Base-by-base conservation (phyloP, 2,797 vertebrate genomes). In the Scolopax bukidnonensis region DNA sequence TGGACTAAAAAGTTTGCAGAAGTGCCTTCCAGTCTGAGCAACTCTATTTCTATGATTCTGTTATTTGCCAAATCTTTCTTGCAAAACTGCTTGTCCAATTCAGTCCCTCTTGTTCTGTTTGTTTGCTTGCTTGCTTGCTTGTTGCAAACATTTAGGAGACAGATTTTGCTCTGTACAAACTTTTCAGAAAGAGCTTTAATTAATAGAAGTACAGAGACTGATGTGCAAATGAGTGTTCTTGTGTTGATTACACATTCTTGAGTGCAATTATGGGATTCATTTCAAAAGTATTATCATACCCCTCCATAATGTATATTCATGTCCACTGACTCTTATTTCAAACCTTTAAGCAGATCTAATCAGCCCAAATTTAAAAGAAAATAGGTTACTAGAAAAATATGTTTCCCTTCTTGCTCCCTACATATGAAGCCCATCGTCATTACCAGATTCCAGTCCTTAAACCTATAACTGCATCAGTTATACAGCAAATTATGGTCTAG, bases 241-340 rank as follows among this genome's bases (percentile, higher is more conserved):
- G 59, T 91, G 53, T 93, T 97, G 94, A 95, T 96, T 96, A 40
- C 73, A 89, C 50, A 93, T 93, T 91, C 93, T 96, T 89, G 82
- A 93, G 76, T 67, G 79, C 53, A 96, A 84, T 97, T 94, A 96
- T 25, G 61, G 50, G 65, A 94, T 96, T 96, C 89, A 95, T 48
- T 95, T 94, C 76, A 87, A 75, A 93, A 96, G 38, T 83, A n/a
- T 17, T 91, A 53, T 74, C 75, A 83, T 50, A 81, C 27, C 24
- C 67, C 38, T 90, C 68, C 25, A 40, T 54, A 91, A 95, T 51
- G 40, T 96, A 84, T 86, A 92, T 94, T 94, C 76, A 81, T 61
- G 89, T 89, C 94, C 95, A 96, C 76, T 78, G 61, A 78, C 19
- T 94, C 32, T 6, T 88, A 63, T 86, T 96, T 93, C 40, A 94